Evolutionary conservation across 2,113 vertebrate genomes (phyloP).

Genomic region (Seriola dumerili): DNA sequence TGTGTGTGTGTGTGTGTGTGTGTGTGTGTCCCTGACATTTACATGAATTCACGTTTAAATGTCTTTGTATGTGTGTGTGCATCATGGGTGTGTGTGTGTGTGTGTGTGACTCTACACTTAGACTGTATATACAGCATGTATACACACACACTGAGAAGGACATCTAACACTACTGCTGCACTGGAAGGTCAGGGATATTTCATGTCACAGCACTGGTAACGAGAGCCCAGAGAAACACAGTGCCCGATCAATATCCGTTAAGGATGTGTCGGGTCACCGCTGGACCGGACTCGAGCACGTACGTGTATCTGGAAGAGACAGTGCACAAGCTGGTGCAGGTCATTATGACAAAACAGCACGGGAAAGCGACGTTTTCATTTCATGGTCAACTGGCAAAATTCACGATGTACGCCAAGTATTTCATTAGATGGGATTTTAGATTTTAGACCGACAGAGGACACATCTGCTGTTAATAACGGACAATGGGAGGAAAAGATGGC

Average conservation of each 20-base stretch:
- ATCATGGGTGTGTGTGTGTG: constrained; percentile 12
- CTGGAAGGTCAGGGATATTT: constrained; percentile 72
- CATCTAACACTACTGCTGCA: constrained; percentile 54
- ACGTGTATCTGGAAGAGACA: background rate
- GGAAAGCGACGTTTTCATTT: background rate
- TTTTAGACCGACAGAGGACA: no score
- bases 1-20: background rate
- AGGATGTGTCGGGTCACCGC: constrained; percentile 7
- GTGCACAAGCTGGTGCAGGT: background rate
- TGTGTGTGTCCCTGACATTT: constrained; percentile 10
- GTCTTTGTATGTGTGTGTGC: constrained; percentile 17
- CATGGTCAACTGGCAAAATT: background rate
- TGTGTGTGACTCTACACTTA: constrained; percentile 29
- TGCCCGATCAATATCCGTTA: constrained; percentile 33
- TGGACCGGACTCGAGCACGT: background rate
- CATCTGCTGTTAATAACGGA: no score
- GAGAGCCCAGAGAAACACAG: constrained; percentile 19
- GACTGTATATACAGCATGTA: constrained; percentile 15
- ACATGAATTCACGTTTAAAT: background rate
- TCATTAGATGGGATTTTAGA: background rate
- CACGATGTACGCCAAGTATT: background rate
- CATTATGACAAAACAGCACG: background rate
- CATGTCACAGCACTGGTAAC: constrained; percentile 73
- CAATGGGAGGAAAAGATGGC: no score
- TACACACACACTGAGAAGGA: constrained; percentile 61